Base-by-base conservation (phyloP, 2,888 invertebrate genomes). In the Hydraecia micacea region DNA sequence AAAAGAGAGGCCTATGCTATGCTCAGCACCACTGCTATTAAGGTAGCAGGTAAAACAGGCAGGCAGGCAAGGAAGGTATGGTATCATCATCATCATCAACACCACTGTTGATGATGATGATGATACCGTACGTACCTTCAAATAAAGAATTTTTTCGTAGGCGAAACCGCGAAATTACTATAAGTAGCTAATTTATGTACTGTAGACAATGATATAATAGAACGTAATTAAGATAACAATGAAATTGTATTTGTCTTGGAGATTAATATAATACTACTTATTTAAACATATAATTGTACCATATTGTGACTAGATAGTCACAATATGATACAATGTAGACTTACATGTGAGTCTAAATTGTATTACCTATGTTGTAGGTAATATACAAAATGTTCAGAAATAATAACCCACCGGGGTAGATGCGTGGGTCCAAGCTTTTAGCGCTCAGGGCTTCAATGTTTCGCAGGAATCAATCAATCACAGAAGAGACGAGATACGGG, bases 171-270 rank as follows among this genome's bases (percentile, higher is more conserved):
- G n/a, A 55, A 18, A 71, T 49, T 42, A 18, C 2, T 68, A 4
- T 78, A 46, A 21, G 25, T 42, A 39, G 11, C 0, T 39, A 55
- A 28, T 32, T n/a, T 71, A 55, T n/a, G 7, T 49, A 71, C 11
- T 46, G 46, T 46, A 46, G 11, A n/a, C 42, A 36, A 52, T 74
- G 15, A 63, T 52, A n/a, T 46, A 42, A 62, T 52, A 58, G 0
- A 52, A 25, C 4, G 25, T 58, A 76, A 73, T 42, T 32, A 36
- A 74, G 85, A 80, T 85, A 81, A 75, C 63, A 60, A 21, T 49
- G 18, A n/a, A 55, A 46, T n/a, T 68, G 15, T 81, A 60, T 72
- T 85, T 85, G 76, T 21, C 25, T 49, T 49, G 0, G 15, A 55
- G 68, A 72, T 79, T 72, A 77, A 73, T 65, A 2, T 36, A 42